A percentile compares a stretch with the other conserved stretches of the same genome.
These are phyloP conservation scores for Delia radicum DNA, from an alignment of 1,140 invertebrate species.

Conservation along the genomic window DNA sequence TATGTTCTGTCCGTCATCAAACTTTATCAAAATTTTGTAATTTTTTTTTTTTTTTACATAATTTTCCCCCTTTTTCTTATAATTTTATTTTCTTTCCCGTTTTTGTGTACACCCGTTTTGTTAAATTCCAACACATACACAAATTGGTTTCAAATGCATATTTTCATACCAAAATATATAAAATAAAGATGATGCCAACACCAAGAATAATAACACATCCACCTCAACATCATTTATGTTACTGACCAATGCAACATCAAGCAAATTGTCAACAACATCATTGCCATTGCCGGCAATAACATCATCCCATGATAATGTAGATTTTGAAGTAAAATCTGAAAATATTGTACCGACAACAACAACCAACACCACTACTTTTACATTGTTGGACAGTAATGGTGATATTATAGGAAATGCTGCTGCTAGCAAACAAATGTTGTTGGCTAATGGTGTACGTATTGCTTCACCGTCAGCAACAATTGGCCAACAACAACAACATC, in stretches of 20 bases:
- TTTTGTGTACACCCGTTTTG: no score
- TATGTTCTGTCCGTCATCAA: no score
- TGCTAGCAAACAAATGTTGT: slow-evolving; percentile 39
- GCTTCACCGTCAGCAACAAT: slow-evolving; percentile 22
- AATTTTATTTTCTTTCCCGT: neutral
- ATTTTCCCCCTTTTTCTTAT: neutral
- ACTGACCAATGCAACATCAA: neutral
- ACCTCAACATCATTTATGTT: neutral
- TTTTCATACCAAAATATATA: neutral
- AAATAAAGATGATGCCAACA: slow-evolving; percentile 25
- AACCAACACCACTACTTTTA: neutral
- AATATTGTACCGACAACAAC: neutral
- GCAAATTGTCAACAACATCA: neutral
- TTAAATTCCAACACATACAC: slow-evolving; percentile 7
- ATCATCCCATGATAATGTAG: neutral
- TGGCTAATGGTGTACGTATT: slow-evolving; percentile 28
- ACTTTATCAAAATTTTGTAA: neutral
- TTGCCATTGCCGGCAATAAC: neutral
- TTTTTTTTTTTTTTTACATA: neutral
- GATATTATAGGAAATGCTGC: slow-evolving; percentile 26
- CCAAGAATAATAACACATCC: slow-evolving; percentile 27
- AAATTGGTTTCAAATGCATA: neutral
- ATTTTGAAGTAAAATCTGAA: neutral
- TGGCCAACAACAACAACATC: slow-evolving; percentile 8
- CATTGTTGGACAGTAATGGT: neutral